A percentile compares a stretch with the other conserved stretches of the same genome.
Evolutionary conservation across 2,888 invertebrate genomes (phyloP).

Genomic region (Caenorhabditis zanzibari): DNA sequence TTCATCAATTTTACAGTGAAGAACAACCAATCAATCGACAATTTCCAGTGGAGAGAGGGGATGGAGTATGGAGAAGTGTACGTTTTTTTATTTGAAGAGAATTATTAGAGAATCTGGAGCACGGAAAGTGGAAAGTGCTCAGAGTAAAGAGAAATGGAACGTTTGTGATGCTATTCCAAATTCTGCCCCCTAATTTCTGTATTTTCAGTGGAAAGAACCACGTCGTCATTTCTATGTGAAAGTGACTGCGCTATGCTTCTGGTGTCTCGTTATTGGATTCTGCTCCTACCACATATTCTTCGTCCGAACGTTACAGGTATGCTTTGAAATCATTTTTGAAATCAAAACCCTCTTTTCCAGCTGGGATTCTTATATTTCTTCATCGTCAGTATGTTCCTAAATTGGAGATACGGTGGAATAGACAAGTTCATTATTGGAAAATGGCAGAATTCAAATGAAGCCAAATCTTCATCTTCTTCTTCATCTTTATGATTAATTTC

Average conservation of each 20-base stretch:
- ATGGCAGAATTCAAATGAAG: constrained; percentile 64
- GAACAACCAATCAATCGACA: constrained; percentile 70
- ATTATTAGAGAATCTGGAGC: background rate
- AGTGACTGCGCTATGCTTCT: constrained; percentile 77
- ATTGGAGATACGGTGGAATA: constrained; percentile 79
- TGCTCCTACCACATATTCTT: constrained; percentile 81
- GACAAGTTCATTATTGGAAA: constrained; percentile 74
- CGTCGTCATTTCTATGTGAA: constrained; percentile 71
- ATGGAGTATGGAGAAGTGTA: constrained; percentile 75
- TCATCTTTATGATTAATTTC: constrained; percentile 6
- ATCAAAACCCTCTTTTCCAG: constrained; percentile 64
- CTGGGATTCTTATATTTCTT: constrained; percentile 77
- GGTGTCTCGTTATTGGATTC: constrained; percentile 75
- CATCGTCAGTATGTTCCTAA: constrained; percentile 74
- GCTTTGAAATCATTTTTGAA: background rate
- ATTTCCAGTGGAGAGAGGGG: constrained; percentile 74
- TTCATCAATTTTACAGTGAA: constrained; percentile 78
- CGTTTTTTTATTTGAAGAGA: constrained; percentile 32
- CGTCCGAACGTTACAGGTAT: constrained; percentile 76
- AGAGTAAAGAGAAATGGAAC: too few species aligned
- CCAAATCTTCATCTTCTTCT: constrained; percentile 4
- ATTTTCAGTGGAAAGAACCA: constrained; percentile 70
- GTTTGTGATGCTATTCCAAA: too few species aligned
- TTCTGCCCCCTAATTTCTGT: too few species aligned
- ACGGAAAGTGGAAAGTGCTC: too few species aligned